phyloP scores from a whole-genome alignment of 1,140 invertebrate genomes.

The Akabosia matsudoensis region DNA sequence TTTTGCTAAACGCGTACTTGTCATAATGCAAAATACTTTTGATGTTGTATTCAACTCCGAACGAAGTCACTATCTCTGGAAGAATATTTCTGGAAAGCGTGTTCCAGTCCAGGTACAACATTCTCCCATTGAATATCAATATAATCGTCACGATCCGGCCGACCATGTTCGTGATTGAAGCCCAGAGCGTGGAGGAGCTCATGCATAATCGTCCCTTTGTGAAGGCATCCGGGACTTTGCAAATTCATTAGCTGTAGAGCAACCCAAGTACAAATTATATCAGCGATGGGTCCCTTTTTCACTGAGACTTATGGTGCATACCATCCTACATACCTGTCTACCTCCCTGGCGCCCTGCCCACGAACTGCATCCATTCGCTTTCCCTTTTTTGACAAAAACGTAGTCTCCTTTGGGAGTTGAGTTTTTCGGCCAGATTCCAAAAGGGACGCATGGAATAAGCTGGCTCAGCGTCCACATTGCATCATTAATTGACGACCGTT shows the following conservation, averaged over 20 bases:
- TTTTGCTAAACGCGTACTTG: neutral
- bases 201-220: neutral
- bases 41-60: neutral
- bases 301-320: no score
- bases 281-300: neutral
- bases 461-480: neutral
- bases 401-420: neutral
- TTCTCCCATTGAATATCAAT: constrained; percentile 9
- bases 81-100: neutral
- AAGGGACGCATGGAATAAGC: neutral
- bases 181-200: neutral
- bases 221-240: neutral
- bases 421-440: neutral
- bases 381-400: neutral
- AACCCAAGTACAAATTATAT: neutral
- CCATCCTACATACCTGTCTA: constrained; percentile 17
- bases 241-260: neutral
- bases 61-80: neutral
- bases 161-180: constrained; percentile 3
- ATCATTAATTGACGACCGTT: neutral
- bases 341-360: neutral
- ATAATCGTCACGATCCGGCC: constrained; percentile 11
- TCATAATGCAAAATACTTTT: neutral
- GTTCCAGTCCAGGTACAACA: neutral
- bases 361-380: neutral